These are phyloP conservation scores for Eptesicus fuscus DNA, from an alignment of 2,113 vertebrate genomes.

Conservation along the genomic window DNA sequence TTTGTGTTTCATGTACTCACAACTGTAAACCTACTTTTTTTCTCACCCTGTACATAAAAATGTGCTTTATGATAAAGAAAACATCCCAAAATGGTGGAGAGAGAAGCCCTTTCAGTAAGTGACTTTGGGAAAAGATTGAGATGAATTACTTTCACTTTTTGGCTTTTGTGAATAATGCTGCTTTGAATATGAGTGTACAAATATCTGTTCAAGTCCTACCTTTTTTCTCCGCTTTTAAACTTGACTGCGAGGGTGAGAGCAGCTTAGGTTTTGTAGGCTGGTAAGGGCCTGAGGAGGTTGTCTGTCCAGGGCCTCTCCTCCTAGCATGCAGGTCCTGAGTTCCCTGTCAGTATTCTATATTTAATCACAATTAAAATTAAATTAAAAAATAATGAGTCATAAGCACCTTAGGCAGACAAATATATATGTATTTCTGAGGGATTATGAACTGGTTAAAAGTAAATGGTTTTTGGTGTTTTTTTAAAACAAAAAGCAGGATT, in stretches of 20 bases:
- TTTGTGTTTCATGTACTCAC: neutral
- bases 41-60: neutral
- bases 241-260: neutral
- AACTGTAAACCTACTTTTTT: neutral
- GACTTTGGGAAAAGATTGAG: neutral
- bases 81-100: neutral
- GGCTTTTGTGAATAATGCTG: neutral
- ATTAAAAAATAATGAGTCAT: neutral
- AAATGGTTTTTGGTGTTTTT: neutral
- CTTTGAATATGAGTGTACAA: neutral
- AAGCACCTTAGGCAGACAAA: neutral
- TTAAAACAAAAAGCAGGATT: neutral
- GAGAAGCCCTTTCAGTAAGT: neutral
- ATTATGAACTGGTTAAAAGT: neutral
- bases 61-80: neutral
- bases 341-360: neutral
- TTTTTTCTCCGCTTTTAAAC: neutral
- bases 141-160: neutral
- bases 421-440: neutral
- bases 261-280: neutral
- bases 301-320: neutral
- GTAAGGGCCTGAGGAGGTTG: neutral
- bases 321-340: neutral
- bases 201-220: neutral
- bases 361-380: neutral